phyloP scores from a whole-genome alignment of 2,113 vertebrate species.

The Lota lota region DNA sequence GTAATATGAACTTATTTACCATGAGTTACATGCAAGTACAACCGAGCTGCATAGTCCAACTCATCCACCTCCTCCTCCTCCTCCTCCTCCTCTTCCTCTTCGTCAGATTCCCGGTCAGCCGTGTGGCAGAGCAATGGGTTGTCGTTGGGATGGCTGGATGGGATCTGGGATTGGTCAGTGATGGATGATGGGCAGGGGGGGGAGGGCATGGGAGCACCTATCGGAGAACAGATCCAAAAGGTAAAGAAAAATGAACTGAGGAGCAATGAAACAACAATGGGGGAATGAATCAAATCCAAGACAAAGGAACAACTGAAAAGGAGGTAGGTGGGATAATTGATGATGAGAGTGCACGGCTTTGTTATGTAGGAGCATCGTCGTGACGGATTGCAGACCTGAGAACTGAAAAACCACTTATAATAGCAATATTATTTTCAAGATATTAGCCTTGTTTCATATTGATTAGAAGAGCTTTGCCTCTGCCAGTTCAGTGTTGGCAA shows the following conservation, averaged over 20 bases:
- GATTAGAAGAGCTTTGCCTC: too few relatives aligned
- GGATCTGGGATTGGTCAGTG: constrained; percentile 65
- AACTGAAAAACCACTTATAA: too few relatives aligned
- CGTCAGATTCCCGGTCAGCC: constrained; percentile 47
- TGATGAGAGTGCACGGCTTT: background rate
- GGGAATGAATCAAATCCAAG: constrained; percentile 3
- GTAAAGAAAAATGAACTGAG: constrained; percentile 13
- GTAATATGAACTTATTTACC: constrained; percentile 47
- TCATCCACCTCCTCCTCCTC: constrained; percentile 45
- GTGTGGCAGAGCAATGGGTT: constrained; percentile 49
- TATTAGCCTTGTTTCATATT: too few relatives aligned
- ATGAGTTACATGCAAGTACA: constrained; percentile 61
- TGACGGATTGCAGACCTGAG: too few relatives aligned
- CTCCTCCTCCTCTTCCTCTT: constrained; percentile 43
- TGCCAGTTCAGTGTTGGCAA: too few relatives aligned
- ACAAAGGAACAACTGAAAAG: background rate
- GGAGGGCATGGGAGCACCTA: constrained; percentile 69
- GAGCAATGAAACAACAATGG: constrained; percentile 14
- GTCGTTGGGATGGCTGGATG: constrained; percentile 51
- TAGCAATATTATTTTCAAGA: too few relatives aligned
- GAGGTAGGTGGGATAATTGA: background rate
- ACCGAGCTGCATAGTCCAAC: constrained; percentile 39
- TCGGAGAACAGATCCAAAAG: constrained; percentile 41
- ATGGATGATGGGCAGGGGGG: constrained; percentile 64
- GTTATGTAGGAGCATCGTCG: background rate